Evolutionary conservation across 2,888 invertebrate genomes (phyloP), one percentile per base, ranked within the genome.

Genomic region (Brenthis hecate): DNA sequence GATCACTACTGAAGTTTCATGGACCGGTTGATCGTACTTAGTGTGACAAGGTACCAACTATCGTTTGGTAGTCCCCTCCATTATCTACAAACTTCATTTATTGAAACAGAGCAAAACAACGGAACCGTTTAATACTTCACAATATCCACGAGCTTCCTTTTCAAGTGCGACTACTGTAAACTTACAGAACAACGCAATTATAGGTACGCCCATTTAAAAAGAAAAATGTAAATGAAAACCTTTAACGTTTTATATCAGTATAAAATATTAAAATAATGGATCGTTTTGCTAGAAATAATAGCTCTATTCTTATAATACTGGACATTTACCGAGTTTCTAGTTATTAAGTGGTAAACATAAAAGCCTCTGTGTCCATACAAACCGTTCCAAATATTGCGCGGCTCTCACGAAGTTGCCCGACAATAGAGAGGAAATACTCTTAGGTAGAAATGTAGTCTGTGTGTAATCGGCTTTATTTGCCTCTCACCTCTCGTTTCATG

Each of bases 401-500:
- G 73, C 73, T 77, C 76, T 77, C 74, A 76, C 73, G 70, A 76
- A 71, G 77, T 74, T 74, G 53, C 72, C 72, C 69, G 72, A 85
- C 85, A 87, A 85, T 82, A 73, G 78, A 77, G 73, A 76, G 78
- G 78, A 80, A 84, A 86, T 81, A 78, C 78, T 79, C 77, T 79
- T 72, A 74, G 77, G 73, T 76, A 79, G 81, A 75, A 82, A 82
- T 80, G 81, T 81, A 80, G 83, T 81, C 78, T 77, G 80, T 82
- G 77, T 86, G 83, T 89, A 91, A 91, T 87, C 91, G 85, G 90
- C 88, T 91, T 91, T 88, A 73, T 80, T 82, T 78, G 72, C 79
- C 77, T 81, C 78, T 76, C 78, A 71, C 78, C 74, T 76, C 69
- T 69, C 71, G 68, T 75, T 77, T 79, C 79, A 79, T 80, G 79